Evolutionary conservation across 1,140 invertebrate species (phyloP).

Genomic region (Dendroctonus ponderosae): DNA sequence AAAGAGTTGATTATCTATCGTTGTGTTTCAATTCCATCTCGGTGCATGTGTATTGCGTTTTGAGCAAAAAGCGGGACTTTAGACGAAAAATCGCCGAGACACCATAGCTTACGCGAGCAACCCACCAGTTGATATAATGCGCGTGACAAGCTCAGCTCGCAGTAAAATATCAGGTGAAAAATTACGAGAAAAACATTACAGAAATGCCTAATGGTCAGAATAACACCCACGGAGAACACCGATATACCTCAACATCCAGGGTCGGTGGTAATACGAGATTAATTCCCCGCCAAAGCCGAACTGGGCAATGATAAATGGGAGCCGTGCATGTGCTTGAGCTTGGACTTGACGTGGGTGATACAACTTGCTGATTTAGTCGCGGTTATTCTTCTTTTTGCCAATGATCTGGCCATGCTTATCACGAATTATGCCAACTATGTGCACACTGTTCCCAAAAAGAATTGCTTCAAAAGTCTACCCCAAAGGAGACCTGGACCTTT

Average conservation of each 20-base stretch:
- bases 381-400: constrained; percentile 10
- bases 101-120: no score
- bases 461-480: no score
- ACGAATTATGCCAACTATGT: background rate
- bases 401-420: constrained; percentile 10
- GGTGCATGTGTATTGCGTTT: no score
- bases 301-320: constrained; percentile 16
- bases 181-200: constrained; percentile 6
- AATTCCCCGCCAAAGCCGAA: constrained; percentile 7
- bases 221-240: constrained; percentile 17
- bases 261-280: constrained; percentile 22
- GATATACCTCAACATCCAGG: constrained; percentile 18
- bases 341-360: constrained; percentile 17
- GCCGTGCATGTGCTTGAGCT: background rate
- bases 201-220: constrained; percentile 10
- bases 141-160: constrained; percentile 11
- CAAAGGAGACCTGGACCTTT: no score
- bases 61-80: no score
- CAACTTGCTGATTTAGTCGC: constrained; percentile 8
- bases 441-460: no score
- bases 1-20: no score
- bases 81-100: no score
- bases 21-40: no score
- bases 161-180: constrained; percentile 16
- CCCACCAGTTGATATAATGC: constrained; percentile 9